These are phyloP conservation scores for Palaemon carinicauda DNA, from an alignment of 1,140 invertebrate species.

Conservation along the genomic window DNA sequence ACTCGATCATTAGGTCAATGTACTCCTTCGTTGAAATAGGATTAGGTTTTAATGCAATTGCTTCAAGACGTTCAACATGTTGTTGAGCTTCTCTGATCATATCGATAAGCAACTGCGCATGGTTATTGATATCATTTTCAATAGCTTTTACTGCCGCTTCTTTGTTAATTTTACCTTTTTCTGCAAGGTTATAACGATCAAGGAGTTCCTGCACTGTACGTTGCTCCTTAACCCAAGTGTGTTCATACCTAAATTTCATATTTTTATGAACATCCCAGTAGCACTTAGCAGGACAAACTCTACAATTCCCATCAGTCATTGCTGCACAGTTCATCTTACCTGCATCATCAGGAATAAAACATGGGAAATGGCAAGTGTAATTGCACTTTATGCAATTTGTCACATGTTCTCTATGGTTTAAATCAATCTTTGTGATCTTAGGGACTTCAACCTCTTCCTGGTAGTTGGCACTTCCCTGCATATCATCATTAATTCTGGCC, in stretches of 20 bases:
- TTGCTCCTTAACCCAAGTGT: not conserved
- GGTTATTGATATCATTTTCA: conserved; percentile 14
- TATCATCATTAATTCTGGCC: conserved; percentile 30
- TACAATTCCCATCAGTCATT: conserved; percentile 2
- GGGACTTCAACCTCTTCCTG: conserved; percentile 27
- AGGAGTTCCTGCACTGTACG: conserved; percentile 25
- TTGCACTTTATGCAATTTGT: conserved; percentile 33
- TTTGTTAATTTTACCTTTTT: conserved; percentile 13
- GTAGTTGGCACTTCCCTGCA: conserved; percentile 22
- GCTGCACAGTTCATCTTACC: not conserved
- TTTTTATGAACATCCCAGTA: conserved; percentile 26
- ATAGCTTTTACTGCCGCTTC: conserved; percentile 14
- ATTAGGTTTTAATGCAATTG: conserved; percentile 32
- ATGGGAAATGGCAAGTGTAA: conserved; percentile 29
- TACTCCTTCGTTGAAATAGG: conserved; percentile 32
- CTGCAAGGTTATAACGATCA: conserved; percentile 11
- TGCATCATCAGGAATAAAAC: conserved; percentile 20
- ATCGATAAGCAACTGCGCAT: not conserved
- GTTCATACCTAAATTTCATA: not conserved
- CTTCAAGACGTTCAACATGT: conserved; percentile 9
- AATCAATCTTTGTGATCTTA: conserved; percentile 13
- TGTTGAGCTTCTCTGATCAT: conserved; percentile 22
- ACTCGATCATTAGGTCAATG: conserved; percentile 42
- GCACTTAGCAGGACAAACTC: not conserved
- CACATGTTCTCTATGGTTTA: not conserved